Base-by-base conservation (phyloP, 2,113 vertebrate genomes). In the Aphelocoma coerulescens region DNA sequence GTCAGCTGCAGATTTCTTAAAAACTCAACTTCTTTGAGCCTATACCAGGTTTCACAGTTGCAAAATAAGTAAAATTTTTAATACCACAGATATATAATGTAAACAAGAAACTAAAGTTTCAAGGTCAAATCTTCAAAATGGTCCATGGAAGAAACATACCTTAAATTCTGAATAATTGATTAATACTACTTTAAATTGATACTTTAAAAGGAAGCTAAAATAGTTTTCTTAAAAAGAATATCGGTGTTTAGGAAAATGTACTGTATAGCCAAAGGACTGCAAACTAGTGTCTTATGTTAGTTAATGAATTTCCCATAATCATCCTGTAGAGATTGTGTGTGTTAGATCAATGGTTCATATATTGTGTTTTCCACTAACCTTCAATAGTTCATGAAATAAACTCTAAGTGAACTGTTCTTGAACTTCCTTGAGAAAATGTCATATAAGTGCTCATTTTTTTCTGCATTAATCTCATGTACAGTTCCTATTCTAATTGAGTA, bases 381-480 rank as follows among this genome's bases (percentile, higher is more conserved):
- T 93, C 73, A 96, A n/a, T 10, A 23, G 37, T 84, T 66, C 37
- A 77, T 79, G 91, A 80, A 88, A 71, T 85, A 91, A 93, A 92
- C 39, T 91, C 35, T 54, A 94, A 88, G 78, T 30, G 39, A 92
- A 97, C 57, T 91, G 15, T 67, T 96, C 67, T 63, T 93, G 73
- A 95, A 95, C 37, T 95, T 96, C 86, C 35, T 78, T 91, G 81
- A 90, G 74, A 89, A 96, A 95, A 90, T 83, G 26, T 18, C 55
- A 81, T 76, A 28, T 27, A 82, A 85, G 10, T 79, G 73, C 41
- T 91, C 10, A 20, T 43, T 63, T 46, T 63, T 85, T 26, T n/a
- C 28, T 93, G 6, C 22, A 78, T 94, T 88, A 69, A 55, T 76
- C 22, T 48, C 63, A 37, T 32, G 46, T 73, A 51, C 13, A 79